A percentile compares a stretch with the other conserved stretches of the same genome.
Conservation (phyloP, 1,140 invertebrate genomes). For the Zaprionus inermis region DNA sequence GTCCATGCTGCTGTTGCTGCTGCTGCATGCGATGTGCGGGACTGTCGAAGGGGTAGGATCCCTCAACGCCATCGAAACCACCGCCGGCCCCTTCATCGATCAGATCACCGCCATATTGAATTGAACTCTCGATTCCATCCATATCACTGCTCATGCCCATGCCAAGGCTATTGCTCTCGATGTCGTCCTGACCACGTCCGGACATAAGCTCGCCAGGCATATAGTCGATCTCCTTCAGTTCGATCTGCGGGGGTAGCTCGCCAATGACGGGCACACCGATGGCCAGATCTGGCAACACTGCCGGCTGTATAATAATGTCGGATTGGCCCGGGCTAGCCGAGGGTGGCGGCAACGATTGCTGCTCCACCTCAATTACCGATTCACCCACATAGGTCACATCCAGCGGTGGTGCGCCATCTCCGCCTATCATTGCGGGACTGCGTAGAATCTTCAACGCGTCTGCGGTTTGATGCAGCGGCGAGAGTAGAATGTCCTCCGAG, state of each 20-base stretch:
- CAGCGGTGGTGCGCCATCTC: constrained; percentile 67
- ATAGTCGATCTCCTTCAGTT: constrained; percentile 83
- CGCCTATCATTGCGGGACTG: constrained; percentile 35
- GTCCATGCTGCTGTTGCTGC: constrained; percentile 25
- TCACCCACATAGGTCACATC: constrained; percentile 83
- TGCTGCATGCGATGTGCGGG: constrained; percentile 52
- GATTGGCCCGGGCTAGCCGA: constrained; percentile 45
- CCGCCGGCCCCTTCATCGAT: constrained; percentile 78
- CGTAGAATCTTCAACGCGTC: constrained; percentile 78
- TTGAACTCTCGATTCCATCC: constrained; percentile 71
- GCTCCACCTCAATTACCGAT: constrained; percentile 82
- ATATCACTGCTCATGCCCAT: constrained; percentile 33
- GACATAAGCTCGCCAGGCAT: constrained; percentile 73
- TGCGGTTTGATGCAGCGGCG: constrained; percentile 63
- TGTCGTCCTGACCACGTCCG: constrained; percentile 61
- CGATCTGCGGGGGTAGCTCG: constrained; percentile 83
- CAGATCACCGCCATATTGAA: constrained; percentile 80
- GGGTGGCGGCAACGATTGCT: constrained; percentile 40
- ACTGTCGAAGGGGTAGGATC: constrained; percentile 78
- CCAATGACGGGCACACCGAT: constrained; percentile 83
- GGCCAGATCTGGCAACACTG: constrained; percentile 77
- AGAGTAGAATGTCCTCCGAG: constrained; percentile 78
- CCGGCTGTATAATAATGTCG: constrained; percentile 82
- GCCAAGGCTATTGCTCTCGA: constrained; percentile 60
- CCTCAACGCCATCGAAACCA: constrained; percentile 78